Percentiles rank a stretch among this genome's conserved stretches.
These are phyloP conservation scores for Periophthalmodon schlosseri DNA, from an alignment of 2,113 vertebrate species.

Conservation along the genomic window DNA sequence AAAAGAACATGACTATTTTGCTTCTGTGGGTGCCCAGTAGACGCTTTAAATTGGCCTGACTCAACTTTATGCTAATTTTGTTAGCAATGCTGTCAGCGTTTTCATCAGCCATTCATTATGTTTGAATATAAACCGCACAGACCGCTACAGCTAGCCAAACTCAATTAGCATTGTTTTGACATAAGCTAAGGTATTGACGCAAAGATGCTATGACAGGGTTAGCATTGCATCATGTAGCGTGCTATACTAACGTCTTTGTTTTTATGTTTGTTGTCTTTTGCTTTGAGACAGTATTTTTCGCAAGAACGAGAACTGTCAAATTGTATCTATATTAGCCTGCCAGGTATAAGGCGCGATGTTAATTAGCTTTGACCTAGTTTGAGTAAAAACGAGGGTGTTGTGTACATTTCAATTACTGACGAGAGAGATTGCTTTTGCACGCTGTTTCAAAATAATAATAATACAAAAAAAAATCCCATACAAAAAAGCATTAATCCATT, in stretches of 20 bases:
- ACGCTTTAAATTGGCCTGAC: not conserved
- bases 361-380: not conserved
- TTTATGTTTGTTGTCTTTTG: not conserved
- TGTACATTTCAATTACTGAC: not conserved
- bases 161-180: not conserved
- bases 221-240: not conserved
- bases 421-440: not conserved
- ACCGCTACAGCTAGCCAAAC: not conserved
- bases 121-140: conserved; percentile 11
- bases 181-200: not conserved
- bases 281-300: not conserved
- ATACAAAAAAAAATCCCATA: not conserved
- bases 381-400: not conserved
- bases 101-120: conserved; percentile 18
- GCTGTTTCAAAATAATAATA: not conserved
- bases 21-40: not conserved
- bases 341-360: not conserved
- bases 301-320: not conserved
- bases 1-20: not conserved
- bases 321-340: not conserved
- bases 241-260: not conserved
- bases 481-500: no score
- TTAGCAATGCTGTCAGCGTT: conserved; percentile 15
- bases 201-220: not conserved
- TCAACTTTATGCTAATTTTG: conserved; percentile 19